phyloP scores from a whole-genome alignment of 2,113 vertebrate genomes.

The Electrona antarctica region DNA sequence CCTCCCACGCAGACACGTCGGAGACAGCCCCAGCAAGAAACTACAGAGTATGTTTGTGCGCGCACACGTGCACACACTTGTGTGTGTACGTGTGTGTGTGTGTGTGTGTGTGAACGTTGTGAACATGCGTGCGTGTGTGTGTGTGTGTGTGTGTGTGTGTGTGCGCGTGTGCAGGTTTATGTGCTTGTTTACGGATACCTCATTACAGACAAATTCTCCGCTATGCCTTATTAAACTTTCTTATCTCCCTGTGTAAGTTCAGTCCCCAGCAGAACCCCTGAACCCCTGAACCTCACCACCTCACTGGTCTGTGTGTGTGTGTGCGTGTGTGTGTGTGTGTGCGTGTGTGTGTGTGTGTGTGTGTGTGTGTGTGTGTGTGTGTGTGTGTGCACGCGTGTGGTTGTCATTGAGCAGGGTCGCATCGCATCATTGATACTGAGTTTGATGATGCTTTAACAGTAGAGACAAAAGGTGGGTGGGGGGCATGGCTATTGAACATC shows the following conservation, averaged over 20 bases:
- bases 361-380: slow-evolving; percentile 45
- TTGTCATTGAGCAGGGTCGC: slow-evolving; percentile 90
- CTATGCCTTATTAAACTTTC: slow-evolving; percentile 38
- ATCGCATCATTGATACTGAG: slow-evolving; percentile 99
- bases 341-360: slow-evolving; percentile 15
- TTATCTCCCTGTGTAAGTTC: slow-evolving; percentile 33
- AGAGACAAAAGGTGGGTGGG: slow-evolving; percentile 95
- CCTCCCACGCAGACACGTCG: slow-evolving; percentile 90
- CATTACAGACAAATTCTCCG: neutral
- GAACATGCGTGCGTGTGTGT: neutral
- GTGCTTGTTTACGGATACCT: neutral
- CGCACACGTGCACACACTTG: too few species aligned
- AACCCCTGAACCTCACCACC: slow-evolving; percentile 47
- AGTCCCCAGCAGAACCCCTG: slow-evolving; percentile 33
- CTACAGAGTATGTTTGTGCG: slow-evolving; percentile 88
- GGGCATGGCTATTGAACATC: slow-evolving; percentile 77
- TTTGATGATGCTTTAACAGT: slow-evolving; percentile 98
- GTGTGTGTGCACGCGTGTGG: slow-evolving; percentile 77
- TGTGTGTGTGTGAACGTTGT: slow-evolving; percentile 11
- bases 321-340: slow-evolving; percentile 22
- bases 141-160: slow-evolving; percentile 17
- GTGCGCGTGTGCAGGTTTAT: slow-evolving; percentile 1
- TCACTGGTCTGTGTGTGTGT: slow-evolving; percentile 12
- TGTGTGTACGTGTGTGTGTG: slow-evolving; percentile 13
- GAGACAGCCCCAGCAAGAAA: slow-evolving; percentile 95